Base-by-base conservation (phyloP, 2,888 invertebrate genomes). In the Sympetrum striolatum region DNA sequence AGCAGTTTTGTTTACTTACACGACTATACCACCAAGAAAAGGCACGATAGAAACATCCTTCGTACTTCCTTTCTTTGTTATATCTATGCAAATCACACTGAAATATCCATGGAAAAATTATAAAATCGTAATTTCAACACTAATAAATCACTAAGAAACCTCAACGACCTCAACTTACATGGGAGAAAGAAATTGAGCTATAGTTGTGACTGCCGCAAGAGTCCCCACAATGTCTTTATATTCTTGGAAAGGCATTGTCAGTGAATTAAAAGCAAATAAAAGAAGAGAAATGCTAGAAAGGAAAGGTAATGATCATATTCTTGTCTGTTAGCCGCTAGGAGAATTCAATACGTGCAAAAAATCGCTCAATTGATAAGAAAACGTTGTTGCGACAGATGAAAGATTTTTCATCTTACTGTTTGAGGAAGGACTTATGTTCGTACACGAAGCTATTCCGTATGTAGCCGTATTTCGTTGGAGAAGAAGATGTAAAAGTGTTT, bases 171-270 rank as follows among this genome's bases (percentile, higher is more conserved):
- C 73, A 90, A 94, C 95, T 95, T 93, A 95, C 93, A 95, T 95
- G 92, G 98, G 98, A 53, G 98, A 96, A 93, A 98, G 96, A 95
- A 98, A 98, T 93, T 98, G 97, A 0, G 95, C 96, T 92, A 97
- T 96, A 44, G 98, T 98, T 44, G 97, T 95, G 91, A 97, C 94
- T 91, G 96, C 96, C 64, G 98, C 98, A 90, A 96, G 94, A 91
- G 95, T 94, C 79, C 95, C 97, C 90, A 97, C 95, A 18, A 95
- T 91, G 91, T 96, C 96, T 94, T 96, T 96, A 93, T 96, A 96
- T 86, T 96, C 96, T 93, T 95, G 95, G 91, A 96, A 93, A 60
- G 94, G 93, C 94, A 94, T 94, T 91, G 53, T 58, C 73, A 73
- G 10, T 1, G 5, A 31, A 15, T 31, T 73, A 73, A 25, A 73